These are phyloP conservation scores for Pampus argenteus DNA, from an alignment of 2,797 vertebrate species.

Conservation along the genomic window DNA sequence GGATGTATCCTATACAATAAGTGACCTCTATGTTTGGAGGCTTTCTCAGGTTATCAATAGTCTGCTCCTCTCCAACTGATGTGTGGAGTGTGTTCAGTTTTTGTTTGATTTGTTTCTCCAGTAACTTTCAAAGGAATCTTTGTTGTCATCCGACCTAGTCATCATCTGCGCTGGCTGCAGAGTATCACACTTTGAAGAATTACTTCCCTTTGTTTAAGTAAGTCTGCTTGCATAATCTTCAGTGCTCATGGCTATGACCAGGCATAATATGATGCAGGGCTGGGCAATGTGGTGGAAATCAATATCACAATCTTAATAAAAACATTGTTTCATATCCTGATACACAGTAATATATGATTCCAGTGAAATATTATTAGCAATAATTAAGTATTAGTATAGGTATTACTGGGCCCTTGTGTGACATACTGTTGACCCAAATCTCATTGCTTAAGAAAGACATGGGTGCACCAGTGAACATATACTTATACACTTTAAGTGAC, in stretches of 20 bases:
- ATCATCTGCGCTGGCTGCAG: slow-evolving; percentile 15
- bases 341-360: too few species aligned
- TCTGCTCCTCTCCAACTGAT: background rate
- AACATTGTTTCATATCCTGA: background rate
- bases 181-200: background rate
- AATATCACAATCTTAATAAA: background rate
- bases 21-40: slow-evolving; percentile 15
- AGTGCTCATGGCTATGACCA: background rate
- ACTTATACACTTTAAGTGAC: slow-evolving; percentile 24
- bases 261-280: background rate
- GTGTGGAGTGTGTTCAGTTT: background rate
- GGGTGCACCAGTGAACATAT: slow-evolving; percentile 35
- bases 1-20: slow-evolving; percentile 24
- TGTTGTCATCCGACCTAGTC: slow-evolving; percentile 30
- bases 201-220: background rate
- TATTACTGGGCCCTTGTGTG: background rate
- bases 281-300: background rate
- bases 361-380: too few species aligned
- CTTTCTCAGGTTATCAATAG: slow-evolving; percentile 13
- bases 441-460: background rate
- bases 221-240: background rate
- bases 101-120: slow-evolving; percentile 9
- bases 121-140: slow-evolving; percentile 6
- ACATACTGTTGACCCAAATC: background rate
- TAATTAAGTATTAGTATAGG: background rate